Conservation (phyloP, 2,797 vertebrate species). For the Bradypodion ventrale region DNA sequence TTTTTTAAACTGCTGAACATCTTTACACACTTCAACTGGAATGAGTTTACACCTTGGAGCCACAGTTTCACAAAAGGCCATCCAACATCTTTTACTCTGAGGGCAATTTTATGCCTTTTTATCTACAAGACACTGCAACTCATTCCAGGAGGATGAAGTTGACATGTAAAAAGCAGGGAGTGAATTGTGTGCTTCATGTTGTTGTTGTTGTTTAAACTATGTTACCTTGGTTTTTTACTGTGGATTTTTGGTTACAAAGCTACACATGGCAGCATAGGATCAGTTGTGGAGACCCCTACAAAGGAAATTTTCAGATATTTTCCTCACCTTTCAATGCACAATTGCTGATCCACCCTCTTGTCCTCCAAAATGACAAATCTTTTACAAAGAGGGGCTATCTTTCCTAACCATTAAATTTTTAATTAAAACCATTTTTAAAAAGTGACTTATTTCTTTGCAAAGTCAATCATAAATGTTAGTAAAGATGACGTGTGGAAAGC, state of each 20-base stretch:
- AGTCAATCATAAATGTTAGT: slow-evolving; percentile 45
- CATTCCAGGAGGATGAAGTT: slow-evolving; percentile 35
- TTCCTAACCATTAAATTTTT: background rate
- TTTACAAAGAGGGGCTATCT: background rate
- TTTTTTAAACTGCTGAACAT: slow-evolving; percentile 13
- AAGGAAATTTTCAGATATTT: slow-evolving; percentile 29
- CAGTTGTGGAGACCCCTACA: slow-evolving; percentile 53
- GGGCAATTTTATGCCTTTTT: slow-evolving; percentile 67
- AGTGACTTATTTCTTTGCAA: slow-evolving; percentile 51
- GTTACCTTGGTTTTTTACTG: slow-evolving; percentile 43
- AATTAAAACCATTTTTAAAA: slow-evolving; percentile 34
- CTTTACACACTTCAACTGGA: slow-evolving; percentile 65
- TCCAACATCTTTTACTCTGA: slow-evolving; percentile 42
- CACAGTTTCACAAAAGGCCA: slow-evolving; percentile 51
- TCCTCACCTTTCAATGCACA: background rate
- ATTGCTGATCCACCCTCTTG: background rate
- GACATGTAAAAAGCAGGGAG: slow-evolving; percentile 20
- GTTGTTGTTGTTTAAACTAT: slow-evolving; percentile 6
- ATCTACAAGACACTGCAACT: slow-evolving; percentile 58
- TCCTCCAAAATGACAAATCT: background rate
- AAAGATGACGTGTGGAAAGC: slow-evolving; percentile 47
- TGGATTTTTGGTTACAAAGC: slow-evolving; percentile 35
- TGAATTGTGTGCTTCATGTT: slow-evolving; percentile 15
- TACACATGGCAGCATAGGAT: slow-evolving; percentile 24
- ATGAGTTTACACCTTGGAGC: slow-evolving; percentile 66